Base-by-base conservation (phyloP, 2,113 vertebrate species). In the Raphicerus campestris region DNA sequence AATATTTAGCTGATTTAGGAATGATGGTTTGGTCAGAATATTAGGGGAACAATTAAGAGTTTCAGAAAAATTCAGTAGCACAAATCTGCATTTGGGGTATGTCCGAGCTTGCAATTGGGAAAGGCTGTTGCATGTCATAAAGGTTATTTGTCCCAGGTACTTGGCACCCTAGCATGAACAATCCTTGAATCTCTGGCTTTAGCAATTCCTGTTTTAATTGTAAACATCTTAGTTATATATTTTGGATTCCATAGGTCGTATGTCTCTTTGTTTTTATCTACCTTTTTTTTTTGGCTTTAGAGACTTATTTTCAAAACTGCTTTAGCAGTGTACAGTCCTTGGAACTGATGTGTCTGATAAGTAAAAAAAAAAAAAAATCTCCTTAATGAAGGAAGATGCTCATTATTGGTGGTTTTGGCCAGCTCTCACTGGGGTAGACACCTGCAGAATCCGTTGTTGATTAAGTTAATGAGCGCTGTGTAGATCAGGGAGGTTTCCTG, bases 361-460 rank as follows among this genome's bases (percentile, higher is more conserved):
- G 96, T 95, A n/a, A n/a, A n/a, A n/a, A n/a, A 97, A 97, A 97
- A 66, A 35, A 97, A 98, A 98, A 97, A 32, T 93, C 90, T 97
- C 92, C 92, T 97, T 98, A 97, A 97, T 92, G 97, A 93, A 7
- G 93, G 85, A 95, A 95, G 94, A 97, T 97, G 83, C 85, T 96
- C 88, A 89, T 98, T 93, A 97, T 92, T 1, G 6, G 73, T 97
- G 97, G 96, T 95, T 97, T 98, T 80, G 97, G 95, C 96, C 94
- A 97, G 91, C 88, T 93, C 55, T 92, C 89, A 60, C 84, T 53
- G 45, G 90, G 47, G 90, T 75, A 84, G n/a, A 0, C 90, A 63
- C 89, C 97, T 95, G 2, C 95, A 45, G 90, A 97, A 95, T 98
- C 95, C 39, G 73, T 97, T 98, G 97, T 97, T 97, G 97, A 97